Base-by-base conservation (phyloP, 1,140 invertebrate species). In the Trachelipus rathkii region DNA sequence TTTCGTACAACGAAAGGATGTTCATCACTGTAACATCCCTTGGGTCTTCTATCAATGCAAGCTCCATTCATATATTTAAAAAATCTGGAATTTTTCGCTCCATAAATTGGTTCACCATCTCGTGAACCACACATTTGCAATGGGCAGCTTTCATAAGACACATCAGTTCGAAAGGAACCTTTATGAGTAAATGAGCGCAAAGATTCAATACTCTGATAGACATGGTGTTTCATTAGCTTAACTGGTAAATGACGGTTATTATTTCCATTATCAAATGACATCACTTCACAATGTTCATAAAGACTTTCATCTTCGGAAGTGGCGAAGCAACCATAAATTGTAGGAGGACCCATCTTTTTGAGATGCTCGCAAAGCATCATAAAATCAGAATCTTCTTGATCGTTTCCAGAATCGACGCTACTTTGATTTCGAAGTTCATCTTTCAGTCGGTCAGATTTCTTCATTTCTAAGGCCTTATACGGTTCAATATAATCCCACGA, bases 61-160 rank as follows among this genome's bases (percentile, higher is more conserved):
- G 78, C 81, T 5, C 81, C 81, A 70, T 79, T 75, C 81, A 79
- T 79, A 44, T 76, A 77, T 68, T 82, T 77, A 60, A 82, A 79
- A 10, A 82, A 74, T 13, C 77, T 72, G 2, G 81, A 77, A 71
- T 81, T 82, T 15, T 74, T 70, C 0, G 77, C 80, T 15, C 82
- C 82, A 71, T 82, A 82, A 60, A 83, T 76, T 19, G 82, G 75
- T 67, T 83, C 82, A 3, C 79, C 82, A 53, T 82, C 74, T 8
- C 78, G 78, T 11, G 82, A 82, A 71, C 77, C 81, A 71, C 82
- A 82, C 21, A 79, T 50, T 66, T 82, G 81, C 10, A 82, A 74
- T 73, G 82, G 79, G 1, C 77, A 76, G 0, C 19, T n/a, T 11
- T 66, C 67, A 5, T 72, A 43, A 68, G 77, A 24, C 15, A 19